phyloP scores from a whole-genome alignment of 2,888 invertebrate genomes.

The Ditula angustiorana region DNA sequence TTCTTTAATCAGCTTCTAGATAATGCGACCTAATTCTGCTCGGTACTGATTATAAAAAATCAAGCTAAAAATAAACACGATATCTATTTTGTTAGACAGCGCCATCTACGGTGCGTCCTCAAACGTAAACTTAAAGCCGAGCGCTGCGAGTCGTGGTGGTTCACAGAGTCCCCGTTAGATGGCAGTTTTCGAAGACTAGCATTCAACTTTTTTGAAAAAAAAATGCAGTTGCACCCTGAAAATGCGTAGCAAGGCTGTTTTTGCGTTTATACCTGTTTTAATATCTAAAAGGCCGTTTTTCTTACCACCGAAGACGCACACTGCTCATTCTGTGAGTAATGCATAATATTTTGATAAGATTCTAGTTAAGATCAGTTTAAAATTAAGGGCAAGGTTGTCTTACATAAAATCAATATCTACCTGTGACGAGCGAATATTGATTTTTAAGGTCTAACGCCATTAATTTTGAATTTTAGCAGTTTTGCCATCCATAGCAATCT shows the following conservation, averaged over 20 bases:
- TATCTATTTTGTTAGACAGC: neutral
- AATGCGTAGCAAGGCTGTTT: constrained; percentile 22
- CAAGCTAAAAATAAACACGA: constrained; percentile 18
- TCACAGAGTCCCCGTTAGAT: neutral
- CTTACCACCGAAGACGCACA: neutral
- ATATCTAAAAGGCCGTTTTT: neutral
- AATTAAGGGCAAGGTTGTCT: neutral
- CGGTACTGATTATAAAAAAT: neutral
- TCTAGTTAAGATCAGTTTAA: neutral
- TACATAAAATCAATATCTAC: neutral
- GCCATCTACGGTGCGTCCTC: constrained; percentile 7
- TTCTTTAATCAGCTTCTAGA: constrained; percentile 24
- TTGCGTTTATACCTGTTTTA: constrained; percentile 3
- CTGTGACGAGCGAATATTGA: neutral
- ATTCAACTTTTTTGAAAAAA: constrained; percentile 12
- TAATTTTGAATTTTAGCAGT: too few species aligned
- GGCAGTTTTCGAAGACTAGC: neutral
- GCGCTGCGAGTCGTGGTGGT: neutral
- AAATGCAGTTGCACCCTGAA: constrained; percentile 32
- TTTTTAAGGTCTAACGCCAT: neutral
- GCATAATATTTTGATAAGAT: neutral
- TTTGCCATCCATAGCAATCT: too few species aligned
- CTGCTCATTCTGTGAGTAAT: constrained; percentile 14
- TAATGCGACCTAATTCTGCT: constrained; percentile 21
- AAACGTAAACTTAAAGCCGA: neutral